Percentiles rank a stretch among this genome's conserved stretches.
phyloP scores from a whole-genome alignment of 2,888 invertebrate genomes.

The Ferrisia virgata region DNA sequence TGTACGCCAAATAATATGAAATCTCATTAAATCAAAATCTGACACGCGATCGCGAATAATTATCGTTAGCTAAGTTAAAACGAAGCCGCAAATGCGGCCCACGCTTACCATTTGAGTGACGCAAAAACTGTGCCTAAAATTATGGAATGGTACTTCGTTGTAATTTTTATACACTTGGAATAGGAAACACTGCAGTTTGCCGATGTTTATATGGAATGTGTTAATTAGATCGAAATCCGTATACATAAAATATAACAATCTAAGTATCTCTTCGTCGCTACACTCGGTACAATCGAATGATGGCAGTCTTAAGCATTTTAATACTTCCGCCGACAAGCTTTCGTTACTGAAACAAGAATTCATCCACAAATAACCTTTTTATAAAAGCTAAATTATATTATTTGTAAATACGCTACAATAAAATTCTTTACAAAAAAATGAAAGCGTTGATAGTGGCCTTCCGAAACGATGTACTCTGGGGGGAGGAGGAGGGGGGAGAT shows the following conservation, averaged over 20 bases:
- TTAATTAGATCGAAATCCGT: constrained; percentile 70
- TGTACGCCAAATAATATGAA: no score
- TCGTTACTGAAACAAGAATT: constrained; percentile 59
- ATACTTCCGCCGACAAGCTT: constrained; percentile 62
- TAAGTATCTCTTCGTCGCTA: constrained; percentile 75
- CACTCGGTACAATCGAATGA: constrained; percentile 79
- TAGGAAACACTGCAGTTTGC: constrained; percentile 67
- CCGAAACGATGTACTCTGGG: no score
- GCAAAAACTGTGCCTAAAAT: constrained; percentile 82
- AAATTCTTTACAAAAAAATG: not conserved
- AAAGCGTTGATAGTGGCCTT: no score
- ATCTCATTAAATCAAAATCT: not conserved
- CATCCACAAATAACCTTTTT: no score
- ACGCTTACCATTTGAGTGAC: constrained; percentile 77
- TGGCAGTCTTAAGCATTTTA: constrained; percentile 64
- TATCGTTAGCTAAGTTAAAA: no score
- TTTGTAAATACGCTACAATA: not conserved
- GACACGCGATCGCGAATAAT: not conserved
- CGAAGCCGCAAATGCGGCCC: not conserved
- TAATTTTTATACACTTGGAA: constrained; percentile 76
- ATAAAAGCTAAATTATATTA: no score
- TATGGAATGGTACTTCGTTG: constrained; percentile 83
- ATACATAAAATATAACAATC: constrained; percentile 78
- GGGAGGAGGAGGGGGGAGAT: no score
- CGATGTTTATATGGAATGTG: constrained; percentile 71